phyloP scores from a whole-genome alignment of 1,140 invertebrate genomes.

The Papilio aristodemus region DNA sequence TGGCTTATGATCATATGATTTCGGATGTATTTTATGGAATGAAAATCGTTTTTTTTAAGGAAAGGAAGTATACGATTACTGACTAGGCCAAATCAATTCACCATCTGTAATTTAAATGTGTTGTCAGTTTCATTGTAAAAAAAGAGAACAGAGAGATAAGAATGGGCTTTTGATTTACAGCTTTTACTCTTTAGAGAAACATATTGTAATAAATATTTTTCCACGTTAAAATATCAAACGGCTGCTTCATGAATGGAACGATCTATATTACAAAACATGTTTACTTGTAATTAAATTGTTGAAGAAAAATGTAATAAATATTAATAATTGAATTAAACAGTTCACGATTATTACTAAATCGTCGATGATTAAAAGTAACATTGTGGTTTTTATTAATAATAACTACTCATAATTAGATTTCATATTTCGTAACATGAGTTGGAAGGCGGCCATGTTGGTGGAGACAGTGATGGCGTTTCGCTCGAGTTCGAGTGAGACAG shows the following conservation, averaged over 20 bases:
- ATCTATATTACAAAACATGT: too few species aligned
- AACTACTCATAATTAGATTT: constrained; percentile 58
- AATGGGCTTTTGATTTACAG: too few species aligned
- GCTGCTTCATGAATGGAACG: background rate
- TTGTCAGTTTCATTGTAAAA: too few species aligned
- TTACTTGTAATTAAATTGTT: too few species aligned
- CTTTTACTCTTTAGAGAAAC: too few species aligned
- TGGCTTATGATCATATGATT: background rate
- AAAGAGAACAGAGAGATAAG: too few species aligned
- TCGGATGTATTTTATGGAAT: background rate
- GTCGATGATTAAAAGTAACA: constrained; percentile 28
- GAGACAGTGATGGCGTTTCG: constrained; percentile 51
- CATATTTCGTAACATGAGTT: constrained; percentile 62
- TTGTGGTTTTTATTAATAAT: constrained; percentile 40
- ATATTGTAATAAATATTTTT: too few species aligned
- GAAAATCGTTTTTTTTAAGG: background rate
- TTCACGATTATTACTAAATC: constrained; percentile 29
- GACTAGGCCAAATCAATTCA: too few species aligned
- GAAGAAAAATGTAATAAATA: background rate
- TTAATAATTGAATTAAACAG: background rate
- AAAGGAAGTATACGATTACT: too few species aligned
- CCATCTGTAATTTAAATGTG: too few species aligned
- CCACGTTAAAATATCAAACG: too few species aligned
- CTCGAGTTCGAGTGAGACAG: constrained; percentile 55
- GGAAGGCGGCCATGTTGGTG: constrained; percentile 52